Percentiles rank a stretch among this genome's conserved stretches.
These are phyloP conservation scores for Cynopterus brachyotis DNA, from an alignment of 2,113 vertebrate genomes.

Conservation along the genomic window DNA sequence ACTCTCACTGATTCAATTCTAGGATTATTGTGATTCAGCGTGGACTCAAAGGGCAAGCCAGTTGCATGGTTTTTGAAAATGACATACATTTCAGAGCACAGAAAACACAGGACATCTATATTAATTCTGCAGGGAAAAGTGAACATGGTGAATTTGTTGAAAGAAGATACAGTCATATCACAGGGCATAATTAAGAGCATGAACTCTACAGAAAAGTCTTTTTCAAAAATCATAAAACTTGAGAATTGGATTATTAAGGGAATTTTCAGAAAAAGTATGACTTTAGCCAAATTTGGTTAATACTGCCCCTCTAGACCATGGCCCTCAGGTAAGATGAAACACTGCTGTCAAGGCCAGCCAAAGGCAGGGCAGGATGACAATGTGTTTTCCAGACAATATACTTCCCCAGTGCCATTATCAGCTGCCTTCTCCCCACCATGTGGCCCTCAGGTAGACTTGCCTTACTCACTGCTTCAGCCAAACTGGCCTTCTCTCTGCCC, in stretches of 20 bases:
- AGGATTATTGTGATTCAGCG: neutral
- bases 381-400: neutral
- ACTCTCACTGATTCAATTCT: neutral
- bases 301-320: neutral
- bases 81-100: neutral
- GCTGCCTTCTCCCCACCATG: neutral
- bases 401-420: neutral
- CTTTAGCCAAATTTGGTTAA: neutral
- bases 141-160: neutral
- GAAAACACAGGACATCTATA: neutral
- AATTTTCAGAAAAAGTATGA: neutral
- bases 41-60: neutral
- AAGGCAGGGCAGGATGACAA: neutral
- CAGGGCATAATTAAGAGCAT: neutral
- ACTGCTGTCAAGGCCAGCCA: neutral
- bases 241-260: neutral
- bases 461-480: neutral
- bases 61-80: neutral
- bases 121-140: neutral
- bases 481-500: neutral
- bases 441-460: neutral
- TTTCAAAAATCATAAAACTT: neutral
- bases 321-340: neutral
- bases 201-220: neutral
- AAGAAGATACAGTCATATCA: neutral